phyloP scores from a whole-genome alignment of 2,888 invertebrate species.

The Fabriciana adippe region DNA sequence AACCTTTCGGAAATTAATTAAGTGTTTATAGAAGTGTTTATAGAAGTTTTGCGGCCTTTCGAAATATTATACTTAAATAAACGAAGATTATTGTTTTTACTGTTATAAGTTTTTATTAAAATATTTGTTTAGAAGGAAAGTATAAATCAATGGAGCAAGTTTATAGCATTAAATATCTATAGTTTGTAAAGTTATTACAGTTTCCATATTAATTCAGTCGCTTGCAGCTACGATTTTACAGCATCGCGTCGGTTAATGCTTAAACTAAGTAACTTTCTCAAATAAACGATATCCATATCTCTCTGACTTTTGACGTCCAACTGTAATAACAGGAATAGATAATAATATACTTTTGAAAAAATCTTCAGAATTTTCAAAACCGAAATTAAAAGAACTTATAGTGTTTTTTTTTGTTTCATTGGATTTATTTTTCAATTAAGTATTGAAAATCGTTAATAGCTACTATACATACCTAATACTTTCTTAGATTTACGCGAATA shows the following conservation, averaged over 20 bases:
- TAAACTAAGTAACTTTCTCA: conserved; percentile 1
- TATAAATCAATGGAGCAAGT: neutral
- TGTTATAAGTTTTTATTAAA: neutral
- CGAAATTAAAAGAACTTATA: no score
- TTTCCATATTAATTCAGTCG: conserved; percentile 11
- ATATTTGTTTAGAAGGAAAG: neutral
- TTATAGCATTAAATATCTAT: neutral
- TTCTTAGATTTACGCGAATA: no score
- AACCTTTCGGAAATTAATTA: neutral
- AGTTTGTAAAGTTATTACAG: neutral
- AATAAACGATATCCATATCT: conserved; percentile 15
- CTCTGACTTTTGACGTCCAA: conserved; percentile 2
- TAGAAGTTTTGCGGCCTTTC: conserved; percentile 2
- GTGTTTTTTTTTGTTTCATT: no score
- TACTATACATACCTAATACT: no score
- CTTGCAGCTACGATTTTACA: neutral
- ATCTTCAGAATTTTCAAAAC: no score
- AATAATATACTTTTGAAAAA: no score
- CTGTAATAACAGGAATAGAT: neutral
- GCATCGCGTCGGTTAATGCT: neutral
- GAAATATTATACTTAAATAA: conserved; percentile 2
- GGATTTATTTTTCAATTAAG: no score
- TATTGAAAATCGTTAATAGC: no score
- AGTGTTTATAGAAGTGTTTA: no score
- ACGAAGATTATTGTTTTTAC: conserved; percentile 5